Evolutionary conservation across 1,140 invertebrate species (phyloP).

Genomic region (Homarus americanus): DNA sequence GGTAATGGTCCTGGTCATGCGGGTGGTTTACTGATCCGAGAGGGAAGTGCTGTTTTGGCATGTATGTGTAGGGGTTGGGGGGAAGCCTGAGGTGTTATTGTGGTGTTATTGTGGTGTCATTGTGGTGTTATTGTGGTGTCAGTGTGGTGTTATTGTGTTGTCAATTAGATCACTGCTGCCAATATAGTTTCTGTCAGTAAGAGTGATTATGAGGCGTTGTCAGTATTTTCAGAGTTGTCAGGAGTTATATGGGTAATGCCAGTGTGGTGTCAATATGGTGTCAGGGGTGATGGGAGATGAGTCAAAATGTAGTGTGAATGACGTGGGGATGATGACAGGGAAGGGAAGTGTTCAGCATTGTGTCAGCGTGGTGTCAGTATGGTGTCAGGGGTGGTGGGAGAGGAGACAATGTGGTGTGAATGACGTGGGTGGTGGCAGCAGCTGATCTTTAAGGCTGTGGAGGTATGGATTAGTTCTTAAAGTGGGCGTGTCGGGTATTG

Average conservation of each 20-base stretch:
- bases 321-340: no score
- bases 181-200: no score
- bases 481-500: constrained; percentile 10
- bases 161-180: no score
- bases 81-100: background rate
- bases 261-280: background rate
- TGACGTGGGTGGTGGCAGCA: background rate
- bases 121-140: background rate
- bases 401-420: background rate
- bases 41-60: no score
- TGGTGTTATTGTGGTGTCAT: background rate
- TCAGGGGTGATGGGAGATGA: background rate
- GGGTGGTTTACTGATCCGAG: no score
- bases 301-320: no score
- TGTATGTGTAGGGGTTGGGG: background rate
- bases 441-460: constrained; percentile 5
- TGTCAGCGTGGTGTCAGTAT: background rate
- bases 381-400: background rate
- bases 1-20: no score
- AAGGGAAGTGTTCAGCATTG: background rate
- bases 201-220: no score
- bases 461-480: constrained; percentile 19
- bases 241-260: background rate
- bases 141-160: no score
- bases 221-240: no score